These are phyloP conservation scores for Lethenteron camtschaticum DNA, from an alignment of 2,113 vertebrate species.

Conservation along the genomic window DNA sequence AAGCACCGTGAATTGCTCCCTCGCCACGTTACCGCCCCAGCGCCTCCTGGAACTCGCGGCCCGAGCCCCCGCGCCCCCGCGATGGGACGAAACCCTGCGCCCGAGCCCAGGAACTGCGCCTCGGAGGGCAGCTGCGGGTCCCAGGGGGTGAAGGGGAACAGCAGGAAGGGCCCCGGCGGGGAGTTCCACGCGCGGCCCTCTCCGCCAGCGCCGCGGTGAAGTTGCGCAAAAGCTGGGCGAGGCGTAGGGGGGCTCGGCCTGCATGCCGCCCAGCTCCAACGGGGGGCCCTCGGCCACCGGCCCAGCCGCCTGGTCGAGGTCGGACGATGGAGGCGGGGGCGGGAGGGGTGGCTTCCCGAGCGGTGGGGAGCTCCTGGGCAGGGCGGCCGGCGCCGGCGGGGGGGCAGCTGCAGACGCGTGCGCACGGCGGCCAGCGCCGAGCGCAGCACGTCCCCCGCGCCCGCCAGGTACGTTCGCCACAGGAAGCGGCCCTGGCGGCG, in stretches of 20 bases:
- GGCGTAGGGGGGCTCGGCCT: slow-evolving; percentile 82
- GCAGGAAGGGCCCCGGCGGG: slow-evolving; percentile 76
- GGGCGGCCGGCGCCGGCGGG: slow-evolving; percentile 68
- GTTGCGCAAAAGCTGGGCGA: slow-evolving; percentile 87
- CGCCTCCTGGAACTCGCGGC: slow-evolving; percentile 91
- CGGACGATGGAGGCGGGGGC: slow-evolving; percentile 43
- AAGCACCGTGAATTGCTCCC: slow-evolving; percentile 93
- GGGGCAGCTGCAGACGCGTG: slow-evolving; percentile 80
- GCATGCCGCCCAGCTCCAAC: slow-evolving; percentile 79
- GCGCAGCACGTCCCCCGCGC: slow-evolving; percentile 57
- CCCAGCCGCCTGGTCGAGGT: slow-evolving; percentile 27
- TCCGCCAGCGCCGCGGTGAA: slow-evolving; percentile 82
- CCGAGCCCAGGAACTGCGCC: slow-evolving; percentile 87
- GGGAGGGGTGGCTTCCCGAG: slow-evolving; percentile 40
- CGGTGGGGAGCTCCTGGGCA: slow-evolving; percentile 73
- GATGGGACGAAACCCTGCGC: slow-evolving; percentile 90
- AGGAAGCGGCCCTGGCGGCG: slow-evolving; percentile 84
- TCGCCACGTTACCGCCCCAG: slow-evolving; percentile 76
- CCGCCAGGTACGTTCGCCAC: slow-evolving; percentile 94
- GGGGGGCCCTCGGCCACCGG: slow-evolving; percentile 59
- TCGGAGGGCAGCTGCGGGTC: slow-evolving; percentile 82
- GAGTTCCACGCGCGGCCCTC: slow-evolving; percentile 73
- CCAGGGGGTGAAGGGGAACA: slow-evolving; percentile 84
- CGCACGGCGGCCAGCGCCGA: slow-evolving; percentile 67
- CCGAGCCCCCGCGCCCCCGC: slow-evolving; percentile 75